These are phyloP conservation scores for Amphimallon solstitiale DNA, from an alignment of 2,888 invertebrate species.

Conservation along the genomic window DNA sequence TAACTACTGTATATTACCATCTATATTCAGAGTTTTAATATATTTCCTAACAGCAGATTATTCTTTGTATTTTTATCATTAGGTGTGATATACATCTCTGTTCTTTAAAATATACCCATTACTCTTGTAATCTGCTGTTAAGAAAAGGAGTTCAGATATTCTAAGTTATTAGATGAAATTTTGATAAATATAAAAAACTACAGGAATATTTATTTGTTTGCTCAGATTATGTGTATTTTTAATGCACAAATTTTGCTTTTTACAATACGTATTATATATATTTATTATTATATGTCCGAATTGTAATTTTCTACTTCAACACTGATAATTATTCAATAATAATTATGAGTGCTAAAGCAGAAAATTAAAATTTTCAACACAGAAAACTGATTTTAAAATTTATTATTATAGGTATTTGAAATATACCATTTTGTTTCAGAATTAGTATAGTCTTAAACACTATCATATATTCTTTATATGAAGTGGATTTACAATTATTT, in stretches of 20 bases:
- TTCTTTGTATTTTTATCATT: neutral
- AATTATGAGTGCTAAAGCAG: too few relatives aligned
- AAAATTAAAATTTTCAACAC: too few relatives aligned
- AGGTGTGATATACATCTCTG: neutral
- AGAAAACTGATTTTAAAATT: too few relatives aligned
- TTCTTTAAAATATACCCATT: neutral
- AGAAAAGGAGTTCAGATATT: neutral
- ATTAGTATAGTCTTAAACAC: neutral
- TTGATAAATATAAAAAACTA: conserved; percentile 1
- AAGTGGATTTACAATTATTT: too few relatives aligned
- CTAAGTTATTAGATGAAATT: conserved; percentile 1
- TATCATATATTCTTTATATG: too few relatives aligned
- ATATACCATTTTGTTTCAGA: conserved; percentile 24
- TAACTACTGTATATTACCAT: conserved; percentile 9
- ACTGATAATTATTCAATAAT: too few relatives aligned
- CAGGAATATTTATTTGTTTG: conserved; percentile 9
- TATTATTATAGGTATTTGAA: conserved; percentile 22
- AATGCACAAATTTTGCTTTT: conserved; percentile 27
- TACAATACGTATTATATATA: conserved; percentile 16
- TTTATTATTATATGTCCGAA: too few relatives aligned
- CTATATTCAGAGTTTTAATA: neutral
- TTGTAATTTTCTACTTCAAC: too few relatives aligned
- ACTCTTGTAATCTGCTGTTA: conserved; percentile 15
- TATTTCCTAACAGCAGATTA: conserved; percentile 21
- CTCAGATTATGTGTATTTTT: conserved; percentile 21